phyloP scores from a whole-genome alignment of 2,888 invertebrate genomes.

The Muschampia plurimacula region DNA sequence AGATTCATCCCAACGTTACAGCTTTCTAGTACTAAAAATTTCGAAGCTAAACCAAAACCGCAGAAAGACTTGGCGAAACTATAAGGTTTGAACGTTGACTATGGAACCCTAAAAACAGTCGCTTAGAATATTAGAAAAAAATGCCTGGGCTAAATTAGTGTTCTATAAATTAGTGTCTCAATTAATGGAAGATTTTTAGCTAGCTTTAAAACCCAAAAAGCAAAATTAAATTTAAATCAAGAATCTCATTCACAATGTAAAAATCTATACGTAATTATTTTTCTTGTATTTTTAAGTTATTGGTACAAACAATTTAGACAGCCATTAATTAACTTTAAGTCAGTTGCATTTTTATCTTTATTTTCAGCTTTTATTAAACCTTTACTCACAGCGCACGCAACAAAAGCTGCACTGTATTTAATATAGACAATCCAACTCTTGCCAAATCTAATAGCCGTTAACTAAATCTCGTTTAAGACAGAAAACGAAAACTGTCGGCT shows the following conservation, averaged over 20 bases:
- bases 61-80: too few relatives aligned
- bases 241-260: neutral
- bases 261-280: neutral
- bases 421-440: constrained; percentile 49
- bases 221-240: too few relatives aligned
- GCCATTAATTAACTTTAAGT: neutral
- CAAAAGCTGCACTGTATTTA: constrained; percentile 42
- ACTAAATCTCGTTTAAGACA: constrained; percentile 50
- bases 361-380: constrained; percentile 7
- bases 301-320: neutral
- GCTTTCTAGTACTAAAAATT: too few relatives aligned
- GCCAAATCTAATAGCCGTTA: constrained; percentile 52
- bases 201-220: too few relatives aligned
- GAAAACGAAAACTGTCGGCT: constrained; percentile 49
- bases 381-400: constrained; percentile 5
- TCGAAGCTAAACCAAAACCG: too few relatives aligned
- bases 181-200: too few relatives aligned
- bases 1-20: too few relatives aligned
- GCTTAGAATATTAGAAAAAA: too few relatives aligned
- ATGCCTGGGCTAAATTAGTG: too few relatives aligned
- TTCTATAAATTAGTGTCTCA: too few relatives aligned
- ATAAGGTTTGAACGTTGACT: too few relatives aligned
- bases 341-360: neutral
- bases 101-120: too few relatives aligned
- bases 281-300: neutral